Evolutionary conservation across 1,140 invertebrate genomes (phyloP).

Genomic region (Penaeus indicus): DNA sequence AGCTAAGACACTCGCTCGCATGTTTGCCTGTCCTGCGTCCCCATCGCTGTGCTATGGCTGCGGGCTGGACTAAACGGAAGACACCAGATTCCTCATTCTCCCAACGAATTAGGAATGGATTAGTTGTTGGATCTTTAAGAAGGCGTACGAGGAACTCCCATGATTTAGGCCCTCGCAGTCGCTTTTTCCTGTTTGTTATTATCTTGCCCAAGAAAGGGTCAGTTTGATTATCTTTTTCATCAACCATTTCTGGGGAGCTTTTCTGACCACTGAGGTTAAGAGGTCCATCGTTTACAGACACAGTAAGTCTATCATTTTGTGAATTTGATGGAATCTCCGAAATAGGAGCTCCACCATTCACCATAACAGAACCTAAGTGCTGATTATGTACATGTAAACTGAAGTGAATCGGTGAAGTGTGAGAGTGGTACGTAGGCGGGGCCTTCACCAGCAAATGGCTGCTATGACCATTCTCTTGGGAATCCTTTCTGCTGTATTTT

Average conservation of each 20-base stretch:
- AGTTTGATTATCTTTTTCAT: background rate
- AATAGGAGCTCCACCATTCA: constrained; percentile 3
- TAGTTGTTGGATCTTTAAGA: constrained; percentile 42
- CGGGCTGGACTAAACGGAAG: constrained; percentile 49
- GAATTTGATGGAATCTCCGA: too few relatives aligned
- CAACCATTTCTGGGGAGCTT: background rate
- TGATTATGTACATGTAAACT: constrained; percentile 31
- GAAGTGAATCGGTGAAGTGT: constrained; percentile 7
- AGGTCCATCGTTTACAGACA: background rate
- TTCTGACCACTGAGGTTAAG: constrained; percentile 25
- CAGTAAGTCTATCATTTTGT: too few relatives aligned
- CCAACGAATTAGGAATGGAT: constrained; percentile 43
- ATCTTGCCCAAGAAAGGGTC: constrained; percentile 55
- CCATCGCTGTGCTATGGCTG: constrained; percentile 38
- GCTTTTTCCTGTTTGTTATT: constrained; percentile 41
- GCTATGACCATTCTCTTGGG: constrained; percentile 3
- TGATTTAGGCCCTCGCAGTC: constrained; percentile 49
- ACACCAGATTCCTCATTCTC: constrained; percentile 34
- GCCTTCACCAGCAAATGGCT: constrained; percentile 32
- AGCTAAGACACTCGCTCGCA: constrained; percentile 39
- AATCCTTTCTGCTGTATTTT: background rate
- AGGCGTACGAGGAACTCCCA: constrained; percentile 56
- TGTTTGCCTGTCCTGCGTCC: constrained; percentile 49
- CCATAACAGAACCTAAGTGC: constrained; percentile 26
- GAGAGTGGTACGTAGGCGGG: constrained; percentile 20